Base-by-base conservation (phyloP, 2,888 invertebrate species). In the Mermis nigrescens region DNA sequence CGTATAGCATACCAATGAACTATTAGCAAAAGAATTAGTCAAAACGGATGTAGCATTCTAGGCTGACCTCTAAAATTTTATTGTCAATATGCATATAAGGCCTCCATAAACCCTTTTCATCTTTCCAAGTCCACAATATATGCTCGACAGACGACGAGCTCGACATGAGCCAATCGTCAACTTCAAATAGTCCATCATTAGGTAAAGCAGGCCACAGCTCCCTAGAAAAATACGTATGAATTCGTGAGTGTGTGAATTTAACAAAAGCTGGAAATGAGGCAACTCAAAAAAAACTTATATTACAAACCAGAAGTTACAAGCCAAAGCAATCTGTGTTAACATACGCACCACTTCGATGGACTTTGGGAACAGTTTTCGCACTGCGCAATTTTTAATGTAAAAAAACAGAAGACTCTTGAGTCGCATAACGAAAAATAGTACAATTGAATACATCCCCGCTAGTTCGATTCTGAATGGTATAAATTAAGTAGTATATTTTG, bases 181-280 rank as follows among this genome's bases (percentile, higher is more conserved):
- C 90, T 55, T 85, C 81, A 77, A 95, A 98, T 67, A 95, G 85
- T 12, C 94, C 94, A 75, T 92, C 91, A 0, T 83, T 82, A 1
- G 95, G 95, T 67, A 98, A 78, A 51, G 87, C 85, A 46, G 95
- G 95, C 86, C 98, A 87, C 66, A 98, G 79, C 76, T 98, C 95
- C 19, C 77, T 78, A 66, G 26, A 69, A 64, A 53, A 58, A 57
- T 46, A 57, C 27, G 38, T 4, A 26, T 26, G n/a, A 48, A 48
- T 12, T n/a, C 24, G 24, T n/a, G 19, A 24, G 24, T 48, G 51
- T 51, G 46, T 24, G 22, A n/a, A 26, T 28, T n/a, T 45, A 63
- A 31, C 38, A 7, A n/a, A 60, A 15, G n/a, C 56, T 51, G 15
- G 24, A 24, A 60, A 29, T 53, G n/a, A n/a, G n/a, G n/a, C n/a